Conservation (phyloP, 2,797 vertebrate genomes). For the Brotula barbata region DNA sequence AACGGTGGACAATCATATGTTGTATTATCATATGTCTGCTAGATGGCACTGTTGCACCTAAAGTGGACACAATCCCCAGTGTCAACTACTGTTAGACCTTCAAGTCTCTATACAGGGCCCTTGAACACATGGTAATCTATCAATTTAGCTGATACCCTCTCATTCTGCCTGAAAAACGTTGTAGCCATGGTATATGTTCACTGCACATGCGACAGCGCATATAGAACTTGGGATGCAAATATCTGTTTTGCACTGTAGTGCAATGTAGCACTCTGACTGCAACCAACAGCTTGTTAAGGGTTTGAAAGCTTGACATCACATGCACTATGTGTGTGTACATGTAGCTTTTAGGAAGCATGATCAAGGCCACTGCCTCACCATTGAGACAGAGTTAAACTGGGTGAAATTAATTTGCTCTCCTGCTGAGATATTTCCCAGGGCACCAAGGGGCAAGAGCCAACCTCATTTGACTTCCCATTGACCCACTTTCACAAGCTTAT, state of each 20-base stretch:
- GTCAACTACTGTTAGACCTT: too few species aligned
- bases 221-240: neutral
- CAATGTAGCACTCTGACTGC: constrained; percentile 32
- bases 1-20: constrained; percentile 5
- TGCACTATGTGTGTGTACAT: constrained; percentile 38
- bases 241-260: neutral
- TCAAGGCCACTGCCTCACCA: constrained; percentile 70
- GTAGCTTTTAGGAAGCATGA: constrained; percentile 68
- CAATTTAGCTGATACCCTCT: constrained; percentile 55
- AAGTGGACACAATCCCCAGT: constrained; percentile 13
- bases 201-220: too few species aligned
- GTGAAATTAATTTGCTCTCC: constrained; percentile 81
- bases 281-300: constrained; percentile 50
- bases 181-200: too few species aligned
- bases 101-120: too few species aligned
- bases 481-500: constrained; percentile 78
- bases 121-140: constrained; percentile 61
- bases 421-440: constrained; percentile 79
- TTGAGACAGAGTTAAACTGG: constrained; percentile 77
- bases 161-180: constrained; percentile 43
- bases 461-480: constrained; percentile 82
- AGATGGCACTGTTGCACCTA: constrained; percentile 82
- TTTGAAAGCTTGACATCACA: constrained; percentile 43
- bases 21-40: constrained; percentile 47
- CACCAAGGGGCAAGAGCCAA: constrained; percentile 79